These are phyloP conservation scores for Pterophyllum scalare DNA, from an alignment of 2,113 vertebrate genomes.

Conservation along the genomic window DNA sequence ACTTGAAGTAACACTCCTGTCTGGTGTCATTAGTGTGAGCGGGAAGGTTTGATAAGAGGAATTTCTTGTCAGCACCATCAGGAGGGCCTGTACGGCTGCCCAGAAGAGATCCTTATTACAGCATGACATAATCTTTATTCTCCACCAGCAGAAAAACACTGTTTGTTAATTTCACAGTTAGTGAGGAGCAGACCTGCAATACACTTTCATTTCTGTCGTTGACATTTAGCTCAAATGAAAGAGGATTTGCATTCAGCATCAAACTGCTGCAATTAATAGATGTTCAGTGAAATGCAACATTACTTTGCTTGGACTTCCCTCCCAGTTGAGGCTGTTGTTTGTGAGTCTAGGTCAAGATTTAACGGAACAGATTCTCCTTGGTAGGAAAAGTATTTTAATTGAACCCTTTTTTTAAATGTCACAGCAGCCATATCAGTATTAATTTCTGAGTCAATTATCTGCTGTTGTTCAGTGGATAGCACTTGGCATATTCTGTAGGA, in stretches of 20 bases:
- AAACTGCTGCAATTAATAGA: not conserved
- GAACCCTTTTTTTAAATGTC: not conserved
- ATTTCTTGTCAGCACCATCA: slow-evolving; percentile 16
- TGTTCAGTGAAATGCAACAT: not conserved
- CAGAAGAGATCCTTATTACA: not conserved
- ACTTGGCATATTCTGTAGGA: not conserved
- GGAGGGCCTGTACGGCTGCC: not conserved
- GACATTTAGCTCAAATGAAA: slow-evolving; percentile 18
- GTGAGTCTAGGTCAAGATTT: slow-evolving; percentile 18
- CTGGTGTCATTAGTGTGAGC: slow-evolving; percentile 42
- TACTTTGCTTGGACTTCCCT: not conserved
- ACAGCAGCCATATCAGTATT: not conserved
- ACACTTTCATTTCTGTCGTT: not conserved
- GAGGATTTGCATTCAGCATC: slow-evolving; percentile 16
- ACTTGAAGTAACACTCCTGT: slow-evolving; percentile 41
- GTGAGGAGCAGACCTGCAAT: not conserved
- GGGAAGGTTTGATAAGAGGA: slow-evolving; percentile 24
- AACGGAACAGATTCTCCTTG: not conserved
- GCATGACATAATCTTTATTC: not conserved
- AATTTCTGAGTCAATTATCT: slow-evolving; percentile 11
- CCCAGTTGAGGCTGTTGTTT: not conserved
- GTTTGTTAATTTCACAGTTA: not conserved
- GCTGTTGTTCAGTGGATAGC: slow-evolving; percentile 10
- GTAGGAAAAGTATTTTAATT: slow-evolving; percentile 18
- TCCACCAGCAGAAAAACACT: not conserved